Evolutionary conservation across 2,888 invertebrate genomes (phyloP).

Genomic region (Melitaea athalia): DNA sequence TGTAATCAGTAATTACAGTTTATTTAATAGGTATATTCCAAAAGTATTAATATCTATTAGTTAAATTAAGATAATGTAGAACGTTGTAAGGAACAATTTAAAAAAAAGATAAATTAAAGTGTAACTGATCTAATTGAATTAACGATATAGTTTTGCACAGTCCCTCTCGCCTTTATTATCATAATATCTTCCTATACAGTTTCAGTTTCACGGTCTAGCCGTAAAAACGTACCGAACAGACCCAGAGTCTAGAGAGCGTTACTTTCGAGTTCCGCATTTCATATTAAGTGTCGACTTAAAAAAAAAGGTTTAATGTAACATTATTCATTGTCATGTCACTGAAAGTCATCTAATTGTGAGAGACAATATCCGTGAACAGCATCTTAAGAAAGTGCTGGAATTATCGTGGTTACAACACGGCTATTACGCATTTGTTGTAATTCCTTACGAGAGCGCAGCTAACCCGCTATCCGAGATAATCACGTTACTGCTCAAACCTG

Average conservation of each 20-base stretch:
- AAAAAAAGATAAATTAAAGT: too few species aligned
- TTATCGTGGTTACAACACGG: slow-evolving; percentile 66
- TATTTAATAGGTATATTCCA: too few species aligned
- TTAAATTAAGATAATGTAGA: too few species aligned
- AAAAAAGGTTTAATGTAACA: background rate
- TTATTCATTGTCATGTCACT: slow-evolving; percentile 4
- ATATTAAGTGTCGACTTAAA: background rate
- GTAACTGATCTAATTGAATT: too few species aligned
- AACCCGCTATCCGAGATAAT: slow-evolving; percentile 59
- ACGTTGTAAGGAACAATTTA: too few species aligned
- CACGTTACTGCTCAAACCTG: slow-evolving; percentile 44
- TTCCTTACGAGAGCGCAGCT: slow-evolving; percentile 68
- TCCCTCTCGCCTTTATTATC: too few species aligned
- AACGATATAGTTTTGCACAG: too few species aligned
- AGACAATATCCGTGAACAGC: slow-evolving; percentile 41
- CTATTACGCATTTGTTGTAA: slow-evolving; percentile 73
- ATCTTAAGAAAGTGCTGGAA: slow-evolving; percentile 54
- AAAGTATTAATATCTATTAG: too few species aligned
- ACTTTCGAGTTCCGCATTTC: background rate
- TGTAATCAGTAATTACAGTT: too few species aligned
- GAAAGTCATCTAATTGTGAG: slow-evolving; percentile 34
- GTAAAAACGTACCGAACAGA: background rate
- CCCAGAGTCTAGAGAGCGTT: background rate
- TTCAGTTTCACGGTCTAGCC: background rate
- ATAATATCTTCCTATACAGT: too few species aligned